Base-by-base conservation (phyloP, 2,888 invertebrate genomes). In the Phyllotreta striolata region DNA sequence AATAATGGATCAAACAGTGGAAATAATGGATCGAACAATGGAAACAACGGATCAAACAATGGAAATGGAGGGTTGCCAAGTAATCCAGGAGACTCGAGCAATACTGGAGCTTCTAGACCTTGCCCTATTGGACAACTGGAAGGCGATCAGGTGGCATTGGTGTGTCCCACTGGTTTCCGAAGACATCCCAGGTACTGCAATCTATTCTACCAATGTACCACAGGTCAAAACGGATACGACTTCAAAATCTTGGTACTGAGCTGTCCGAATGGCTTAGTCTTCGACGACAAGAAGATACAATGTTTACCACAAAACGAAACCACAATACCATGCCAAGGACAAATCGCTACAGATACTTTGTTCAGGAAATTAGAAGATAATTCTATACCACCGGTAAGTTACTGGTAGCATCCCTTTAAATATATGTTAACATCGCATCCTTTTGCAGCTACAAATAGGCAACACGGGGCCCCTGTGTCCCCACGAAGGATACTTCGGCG, bases 171-270 rank as follows among this genome's bases (percentile, higher is more conserved):
- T 5, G 92, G 93, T 40, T 93, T 94, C 81, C 86, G 86, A 75
- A 85, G 92, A 68, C 93, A 94, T 84, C 92, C 93, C 0, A 91
- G 90, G 77, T 89, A 90, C 76, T 93, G 93, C 74, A 91, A 91
- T 75, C 80, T 91, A 72, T 93, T 93, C 82, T 94, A 94, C 77
- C 93, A 93, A 79, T 94, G 93, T 74, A 89, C 89, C 12, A 87
- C 86, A 71, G 63, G 65, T 24, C 85, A 86, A 62, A 85, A 87
- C 35, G 87, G 82, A 49, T 87, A 88, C 76, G 89, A 92, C 69
- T 82, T 90, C n/a, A 92, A 90, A 77, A 85, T 93, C 66, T 85
- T 91, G 1, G 85, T 88, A 6, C 86, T 93, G 71, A 88, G 88
- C 69, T 94, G 93, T 79, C 92, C 92, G 8, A 88, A 89, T 69